Conservation (phyloP, 1,140 invertebrate genomes). For the Drosophila persimilis region DNA sequence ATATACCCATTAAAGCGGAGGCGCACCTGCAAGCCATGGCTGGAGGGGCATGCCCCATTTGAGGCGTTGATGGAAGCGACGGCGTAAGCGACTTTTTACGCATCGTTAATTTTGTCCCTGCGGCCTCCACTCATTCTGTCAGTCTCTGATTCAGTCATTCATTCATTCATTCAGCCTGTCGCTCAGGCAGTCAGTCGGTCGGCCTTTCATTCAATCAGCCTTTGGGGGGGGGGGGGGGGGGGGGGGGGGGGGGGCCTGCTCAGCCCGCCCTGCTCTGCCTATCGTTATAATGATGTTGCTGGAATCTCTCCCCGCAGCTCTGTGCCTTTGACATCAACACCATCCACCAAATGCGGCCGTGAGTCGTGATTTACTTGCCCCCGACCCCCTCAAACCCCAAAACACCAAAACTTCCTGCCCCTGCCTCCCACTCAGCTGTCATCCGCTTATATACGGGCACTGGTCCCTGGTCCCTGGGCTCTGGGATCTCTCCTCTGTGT, state of each 20-base stretch:
- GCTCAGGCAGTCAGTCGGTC: constrained; percentile 46
- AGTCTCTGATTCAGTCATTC: constrained; percentile 15
- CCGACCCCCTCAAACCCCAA: neutral
- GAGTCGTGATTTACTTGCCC: constrained; percentile 66
- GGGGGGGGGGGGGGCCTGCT: constrained; percentile 23
- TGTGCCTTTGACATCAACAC: constrained; percentile 68
- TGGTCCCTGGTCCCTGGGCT: no score
- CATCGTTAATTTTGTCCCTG: constrained; percentile 75
- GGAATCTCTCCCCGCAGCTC: constrained; percentile 52
- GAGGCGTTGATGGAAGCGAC: constrained; percentile 15
- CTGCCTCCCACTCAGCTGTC: constrained; percentile 26
- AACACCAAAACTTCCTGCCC: neutral
- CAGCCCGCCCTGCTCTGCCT: constrained; percentile 27
- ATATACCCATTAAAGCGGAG: neutral
- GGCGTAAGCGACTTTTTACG: constrained; percentile 70
- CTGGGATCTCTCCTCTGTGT: constrained; percentile 1
- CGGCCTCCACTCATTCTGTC: constrained; percentile 48
- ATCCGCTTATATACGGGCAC: constrained; percentile 17
- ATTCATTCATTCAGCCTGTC: constrained; percentile 25
- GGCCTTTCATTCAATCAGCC: constrained; percentile 22
- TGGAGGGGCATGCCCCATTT: constrained; percentile 21
- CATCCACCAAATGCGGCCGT: constrained; percentile 23
- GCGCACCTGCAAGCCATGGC: neutral
- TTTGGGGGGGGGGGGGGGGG: constrained; percentile 25
- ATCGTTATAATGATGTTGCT: constrained; percentile 75